Evolutionary conservation across 1,140 invertebrate species (phyloP).

Genomic region (Drosophila erecta): DNA sequence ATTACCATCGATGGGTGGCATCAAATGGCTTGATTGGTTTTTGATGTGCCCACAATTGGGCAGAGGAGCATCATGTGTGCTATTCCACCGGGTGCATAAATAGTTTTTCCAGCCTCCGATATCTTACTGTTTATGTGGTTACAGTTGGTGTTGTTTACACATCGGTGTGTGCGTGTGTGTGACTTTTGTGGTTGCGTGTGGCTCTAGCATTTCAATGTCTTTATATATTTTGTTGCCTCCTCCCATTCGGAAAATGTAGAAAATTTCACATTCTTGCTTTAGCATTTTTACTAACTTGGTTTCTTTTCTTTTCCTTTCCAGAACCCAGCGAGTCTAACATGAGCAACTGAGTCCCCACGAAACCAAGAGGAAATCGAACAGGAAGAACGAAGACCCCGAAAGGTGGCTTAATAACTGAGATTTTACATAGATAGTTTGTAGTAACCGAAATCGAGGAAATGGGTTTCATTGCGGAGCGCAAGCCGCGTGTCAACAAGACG

Average conservation of each 20-base stretch:
- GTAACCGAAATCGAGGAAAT: slow-evolving; percentile 45
- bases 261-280: too few relatives aligned
- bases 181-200: slow-evolving; percentile 31
- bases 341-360: slow-evolving; percentile 28
- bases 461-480: slow-evolving; percentile 65
- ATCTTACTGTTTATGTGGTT: slow-evolving; percentile 2
- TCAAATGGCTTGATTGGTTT: slow-evolving; percentile 40
- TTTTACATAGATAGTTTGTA: slow-evolving; percentile 38
- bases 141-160: slow-evolving; percentile 1
- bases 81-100: slow-evolving; percentile 2
- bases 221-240: slow-evolving; percentile 3
- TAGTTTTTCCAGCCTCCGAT: slow-evolving; percentile 10
- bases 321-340: slow-evolving; percentile 43
- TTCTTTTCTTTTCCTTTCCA: slow-evolving; percentile 19
- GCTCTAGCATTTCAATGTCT: slow-evolving; percentile 9
- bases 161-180: slow-evolving; percentile 1
- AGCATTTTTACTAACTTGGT: background rate
- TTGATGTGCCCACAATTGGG: slow-evolving; percentile 36
- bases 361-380: slow-evolving; percentile 7
- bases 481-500: slow-evolving; percentile 71
- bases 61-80: slow-evolving; percentile 7
- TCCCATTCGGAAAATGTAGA: too few relatives aligned
- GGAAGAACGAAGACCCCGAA: slow-evolving; percentile 26
- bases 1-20: slow-evolving; percentile 38
- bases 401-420: slow-evolving; percentile 40